These are phyloP conservation scores for Oryzaephilus surinamensis DNA, from an alignment of 1,140 invertebrate genomes.

Conservation along the genomic window DNA sequence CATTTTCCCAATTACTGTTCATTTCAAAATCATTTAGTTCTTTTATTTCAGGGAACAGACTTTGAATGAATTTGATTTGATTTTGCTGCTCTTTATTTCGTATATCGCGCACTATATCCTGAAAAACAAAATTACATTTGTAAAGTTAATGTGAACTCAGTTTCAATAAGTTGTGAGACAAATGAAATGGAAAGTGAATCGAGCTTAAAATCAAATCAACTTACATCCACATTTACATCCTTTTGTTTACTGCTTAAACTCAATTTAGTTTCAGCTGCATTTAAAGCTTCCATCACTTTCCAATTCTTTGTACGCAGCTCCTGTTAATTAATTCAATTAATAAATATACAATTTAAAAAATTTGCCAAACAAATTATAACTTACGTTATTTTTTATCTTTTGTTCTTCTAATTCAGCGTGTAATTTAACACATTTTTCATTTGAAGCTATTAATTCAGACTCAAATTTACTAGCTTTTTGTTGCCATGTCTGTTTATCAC, in stretches of 20 bases:
- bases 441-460: slow-evolving; percentile 18
- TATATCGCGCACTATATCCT: slow-evolving; percentile 36
- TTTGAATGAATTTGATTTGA: slow-evolving; percentile 45
- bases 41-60: slow-evolving; percentile 48
- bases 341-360: slow-evolving; percentile 9
- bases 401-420: slow-evolving; percentile 52
- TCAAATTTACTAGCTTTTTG: slow-evolving; percentile 34
- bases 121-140: slow-evolving; percentile 10
- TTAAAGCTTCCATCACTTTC: slow-evolving; percentile 79
- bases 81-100: slow-evolving; percentile 42
- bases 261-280: slow-evolving; percentile 41
- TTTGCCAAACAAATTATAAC: slow-evolving; percentile 28
- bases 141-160: no score
- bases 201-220: slow-evolving; percentile 6
- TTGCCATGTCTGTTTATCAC: no score
- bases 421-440: slow-evolving; percentile 30
- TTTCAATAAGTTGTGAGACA: not conserved
- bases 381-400: slow-evolving; percentile 66
- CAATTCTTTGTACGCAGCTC: slow-evolving; percentile 76
- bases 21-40: slow-evolving; percentile 24
- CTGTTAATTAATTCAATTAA: slow-evolving; percentile 38
- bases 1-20: slow-evolving; percentile 13
- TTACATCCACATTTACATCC: slow-evolving; percentile 1
- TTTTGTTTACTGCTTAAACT: slow-evolving; percentile 17
- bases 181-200: slow-evolving; percentile 27